A percentile compares a stretch with the other conserved stretches of the same genome.
These are phyloP conservation scores for Albula goreensis DNA, from an alignment of 2,113 vertebrate genomes.

Conservation along the genomic window DNA sequence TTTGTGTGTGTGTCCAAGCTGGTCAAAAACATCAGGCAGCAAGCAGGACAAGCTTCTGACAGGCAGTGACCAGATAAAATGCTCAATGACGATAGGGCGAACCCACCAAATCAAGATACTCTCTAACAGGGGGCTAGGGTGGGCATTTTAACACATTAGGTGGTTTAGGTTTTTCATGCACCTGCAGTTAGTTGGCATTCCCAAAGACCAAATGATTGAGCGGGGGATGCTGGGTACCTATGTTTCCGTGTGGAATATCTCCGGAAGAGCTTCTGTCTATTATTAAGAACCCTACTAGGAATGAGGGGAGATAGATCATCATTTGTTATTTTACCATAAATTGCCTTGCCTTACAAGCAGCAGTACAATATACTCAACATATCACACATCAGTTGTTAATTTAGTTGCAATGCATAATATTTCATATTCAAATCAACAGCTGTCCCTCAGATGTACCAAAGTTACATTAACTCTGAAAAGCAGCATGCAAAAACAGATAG, in stretches of 20 bases:
- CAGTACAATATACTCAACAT: conserved; percentile 3
- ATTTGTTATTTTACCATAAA: conserved; percentile 67
- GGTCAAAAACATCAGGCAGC: conserved; percentile 52
- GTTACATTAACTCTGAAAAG: background rate
- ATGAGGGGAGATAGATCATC: conserved; percentile 82
- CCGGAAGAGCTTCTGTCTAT: conserved; percentile 91
- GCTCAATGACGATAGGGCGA: background rate
- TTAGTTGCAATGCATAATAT: conserved; percentile 17
- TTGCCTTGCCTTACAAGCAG: conserved; percentile 44
- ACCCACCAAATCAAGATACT: conserved; percentile 54
- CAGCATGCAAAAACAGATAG: conserved; percentile 4
- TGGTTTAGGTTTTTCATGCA: conserved; percentile 76
- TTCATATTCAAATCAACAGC: conserved; percentile 3
- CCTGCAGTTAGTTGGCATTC: conserved; percentile 87
- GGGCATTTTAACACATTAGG: conserved; percentile 47
- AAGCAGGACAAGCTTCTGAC: conserved; percentile 69
- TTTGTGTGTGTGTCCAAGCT: background rate
- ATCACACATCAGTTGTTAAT: background rate
- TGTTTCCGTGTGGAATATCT: conserved; percentile 82
- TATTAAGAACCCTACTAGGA: conserved; percentile 89
- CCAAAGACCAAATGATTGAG: conserved; percentile 74
- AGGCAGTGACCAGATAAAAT: conserved; percentile 49
- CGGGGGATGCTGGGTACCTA: conserved; percentile 85
- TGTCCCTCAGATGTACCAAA: background rate
- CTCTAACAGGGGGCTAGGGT: conserved; percentile 39